A percentile compares a stretch with the other conserved stretches of the same genome.
These are phyloP conservation scores for Lordiphosa clarofinis DNA, from an alignment of 1,140 invertebrate species.

Conservation along the genomic window DNA sequence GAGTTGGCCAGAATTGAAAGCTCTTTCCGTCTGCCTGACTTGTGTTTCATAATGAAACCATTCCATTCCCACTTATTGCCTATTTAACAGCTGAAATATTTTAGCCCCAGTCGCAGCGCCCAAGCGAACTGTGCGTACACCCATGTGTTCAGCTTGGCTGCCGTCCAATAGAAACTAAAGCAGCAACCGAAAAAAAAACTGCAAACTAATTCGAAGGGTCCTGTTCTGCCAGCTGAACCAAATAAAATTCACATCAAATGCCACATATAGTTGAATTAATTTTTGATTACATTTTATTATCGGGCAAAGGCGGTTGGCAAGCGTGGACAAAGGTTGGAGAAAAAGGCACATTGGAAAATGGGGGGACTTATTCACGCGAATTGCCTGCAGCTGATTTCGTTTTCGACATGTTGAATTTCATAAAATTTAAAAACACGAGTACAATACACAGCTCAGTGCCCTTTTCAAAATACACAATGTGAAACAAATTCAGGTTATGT, in stretches of 20 bases:
- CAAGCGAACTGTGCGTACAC: constrained; percentile 11
- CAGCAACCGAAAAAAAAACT: constrained; percentile 14
- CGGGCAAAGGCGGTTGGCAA: neutral
- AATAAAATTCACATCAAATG: constrained; percentile 36
- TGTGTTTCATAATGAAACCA: constrained; percentile 15
- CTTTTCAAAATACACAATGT: too few species aligned
- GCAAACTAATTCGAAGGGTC: constrained; percentile 5
- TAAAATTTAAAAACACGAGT: too few species aligned
- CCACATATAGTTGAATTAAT: constrained; percentile 42
- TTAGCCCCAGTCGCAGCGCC: constrained; percentile 20
- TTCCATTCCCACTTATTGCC: constrained; percentile 4
- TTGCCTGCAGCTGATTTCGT: constrained; percentile 9
- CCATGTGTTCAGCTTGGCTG: constrained; percentile 20
- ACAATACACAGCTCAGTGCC: too few species aligned
- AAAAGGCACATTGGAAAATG: neutral
- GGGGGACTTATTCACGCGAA: neutral
- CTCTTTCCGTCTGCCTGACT: constrained; percentile 10
- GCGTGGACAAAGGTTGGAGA: constrained; percentile 5
- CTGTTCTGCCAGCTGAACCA: constrained; percentile 6
- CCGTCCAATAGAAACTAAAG: constrained; percentile 33
- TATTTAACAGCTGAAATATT: constrained; percentile 29
- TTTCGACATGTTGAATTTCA: constrained; percentile 15
- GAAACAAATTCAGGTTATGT: too few species aligned
- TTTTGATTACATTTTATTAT: constrained; percentile 54
- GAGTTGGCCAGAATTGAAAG: neutral